phyloP scores from a whole-genome alignment of 2,113 vertebrate species.

The Pachypanchax playfairii region DNA sequence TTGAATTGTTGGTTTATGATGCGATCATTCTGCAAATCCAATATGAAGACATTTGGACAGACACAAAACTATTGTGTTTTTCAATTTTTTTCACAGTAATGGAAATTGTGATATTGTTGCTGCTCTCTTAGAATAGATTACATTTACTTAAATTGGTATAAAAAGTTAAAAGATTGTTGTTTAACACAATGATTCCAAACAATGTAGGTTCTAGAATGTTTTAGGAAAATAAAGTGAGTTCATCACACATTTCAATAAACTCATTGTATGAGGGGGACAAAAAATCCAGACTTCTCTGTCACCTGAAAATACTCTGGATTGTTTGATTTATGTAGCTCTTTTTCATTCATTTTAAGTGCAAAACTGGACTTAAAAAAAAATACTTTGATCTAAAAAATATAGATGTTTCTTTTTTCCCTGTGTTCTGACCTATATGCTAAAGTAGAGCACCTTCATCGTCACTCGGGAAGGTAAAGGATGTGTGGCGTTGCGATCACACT shows the following conservation, averaged over 20 bases:
- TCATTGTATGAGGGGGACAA: too few species aligned
- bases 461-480: slow-evolving; percentile 39
- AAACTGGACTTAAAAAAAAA: too few species aligned
- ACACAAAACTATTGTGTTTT: neutral
- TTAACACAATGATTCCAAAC: neutral
- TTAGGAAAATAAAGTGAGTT: neutral
- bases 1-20: neutral
- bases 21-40: slow-evolving; percentile 10
- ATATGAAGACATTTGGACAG: slow-evolving; percentile 10
- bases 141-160: slow-evolving; percentile 9
- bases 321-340: neutral
- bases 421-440: slow-evolving; percentile 19
- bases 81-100: neutral
- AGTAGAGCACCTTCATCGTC: slow-evolving; percentile 29
- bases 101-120: neutral
- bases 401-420: slow-evolving; percentile 1
- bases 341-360: neutral
- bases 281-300: too few species aligned
- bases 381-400: too few species aligned
- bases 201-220: too few species aligned
- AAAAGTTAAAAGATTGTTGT: slow-evolving; percentile 4
- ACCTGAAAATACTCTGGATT: too few species aligned
- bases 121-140: neutral
- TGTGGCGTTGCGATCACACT: slow-evolving; percentile 47
- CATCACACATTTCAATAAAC: too few species aligned